phyloP scores from a whole-genome alignment of 2,113 vertebrate genomes.

The Daubentonia madagascariensis region DNA sequence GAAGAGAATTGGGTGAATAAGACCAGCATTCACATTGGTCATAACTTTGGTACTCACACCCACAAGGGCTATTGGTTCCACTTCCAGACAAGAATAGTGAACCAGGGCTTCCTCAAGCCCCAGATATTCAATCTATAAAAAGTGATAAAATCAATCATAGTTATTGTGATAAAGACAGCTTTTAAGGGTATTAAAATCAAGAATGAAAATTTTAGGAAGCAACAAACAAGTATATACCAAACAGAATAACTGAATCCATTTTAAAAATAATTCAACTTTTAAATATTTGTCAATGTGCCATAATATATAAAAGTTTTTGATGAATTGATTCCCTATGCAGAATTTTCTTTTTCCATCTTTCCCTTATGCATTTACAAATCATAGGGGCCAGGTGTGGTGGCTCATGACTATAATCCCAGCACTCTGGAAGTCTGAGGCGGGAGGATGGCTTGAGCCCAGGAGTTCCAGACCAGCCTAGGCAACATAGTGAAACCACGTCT shows the following conservation, averaged over 20 bases:
- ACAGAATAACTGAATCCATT: background rate
- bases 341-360: conserved; percentile 20
- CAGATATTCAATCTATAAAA: background rate
- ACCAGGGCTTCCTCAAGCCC: background rate
- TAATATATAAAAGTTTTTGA: conserved; percentile 49
- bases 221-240: background rate
- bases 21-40: background rate
- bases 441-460: no score
- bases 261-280: background rate
- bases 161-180: background rate
- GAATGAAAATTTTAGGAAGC: background rate
- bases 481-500: no score
- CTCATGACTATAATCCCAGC: no score
- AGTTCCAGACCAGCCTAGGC: no score
- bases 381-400: background rate
- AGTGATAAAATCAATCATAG: background rate
- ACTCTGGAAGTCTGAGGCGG: no score
- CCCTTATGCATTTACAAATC: conserved; percentile 34
- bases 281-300: conserved; percentile 16
- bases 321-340: background rate
- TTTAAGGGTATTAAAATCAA: background rate
- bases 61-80: background rate
- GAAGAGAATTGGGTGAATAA: background rate
- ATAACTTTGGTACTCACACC: background rate
- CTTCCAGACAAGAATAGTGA: background rate